These are phyloP conservation scores for Zonotrichia albicollis DNA, from an alignment of 2,797 vertebrate genomes.

Conservation along the genomic window DNA sequence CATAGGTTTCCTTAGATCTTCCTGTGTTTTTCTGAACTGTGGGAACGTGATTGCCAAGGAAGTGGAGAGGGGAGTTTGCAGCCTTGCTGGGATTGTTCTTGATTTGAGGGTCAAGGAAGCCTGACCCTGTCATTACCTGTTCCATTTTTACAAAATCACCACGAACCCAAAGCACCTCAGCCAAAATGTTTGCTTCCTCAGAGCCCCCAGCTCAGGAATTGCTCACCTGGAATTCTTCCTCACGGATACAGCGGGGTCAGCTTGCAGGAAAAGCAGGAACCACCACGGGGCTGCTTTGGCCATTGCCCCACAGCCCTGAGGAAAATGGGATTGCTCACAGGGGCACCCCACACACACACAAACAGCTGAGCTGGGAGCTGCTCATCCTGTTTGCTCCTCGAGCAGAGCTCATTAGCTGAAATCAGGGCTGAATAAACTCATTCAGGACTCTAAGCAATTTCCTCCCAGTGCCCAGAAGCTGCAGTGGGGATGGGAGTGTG, in stretches of 20 bases:
- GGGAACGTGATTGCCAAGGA: slow-evolving; percentile 73
- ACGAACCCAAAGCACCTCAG: background rate
- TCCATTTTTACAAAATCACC: background rate
- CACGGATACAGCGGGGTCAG: background rate
- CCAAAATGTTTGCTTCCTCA: slow-evolving; percentile 13
- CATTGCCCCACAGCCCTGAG: background rate
- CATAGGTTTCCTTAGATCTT: slow-evolving; percentile 74
- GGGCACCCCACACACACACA: background rate
- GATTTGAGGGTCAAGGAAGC: slow-evolving; percentile 71
- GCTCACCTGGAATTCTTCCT: slow-evolving; percentile 1
- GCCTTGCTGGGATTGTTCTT: slow-evolving; percentile 70
- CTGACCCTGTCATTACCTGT: slow-evolving; percentile 68
- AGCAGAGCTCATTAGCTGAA: background rate
- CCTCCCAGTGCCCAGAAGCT: background rate
- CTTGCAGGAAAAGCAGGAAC: background rate
- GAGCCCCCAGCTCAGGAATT: background rate
- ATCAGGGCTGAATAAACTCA: background rate
- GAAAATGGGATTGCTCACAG: background rate
- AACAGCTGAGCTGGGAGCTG: background rate
- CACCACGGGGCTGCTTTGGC: background rate
- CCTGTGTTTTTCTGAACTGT: slow-evolving; percentile 76
- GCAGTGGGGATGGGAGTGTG: rapidly evolving
- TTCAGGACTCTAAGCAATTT: background rate
- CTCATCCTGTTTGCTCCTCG: background rate
- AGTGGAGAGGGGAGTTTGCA: slow-evolving; percentile 58